Percentiles rank a stretch among this genome's conserved stretches.
Conservation (phyloP, 2,888 invertebrate genomes). For the Epiperipatus broadwayi region DNA sequence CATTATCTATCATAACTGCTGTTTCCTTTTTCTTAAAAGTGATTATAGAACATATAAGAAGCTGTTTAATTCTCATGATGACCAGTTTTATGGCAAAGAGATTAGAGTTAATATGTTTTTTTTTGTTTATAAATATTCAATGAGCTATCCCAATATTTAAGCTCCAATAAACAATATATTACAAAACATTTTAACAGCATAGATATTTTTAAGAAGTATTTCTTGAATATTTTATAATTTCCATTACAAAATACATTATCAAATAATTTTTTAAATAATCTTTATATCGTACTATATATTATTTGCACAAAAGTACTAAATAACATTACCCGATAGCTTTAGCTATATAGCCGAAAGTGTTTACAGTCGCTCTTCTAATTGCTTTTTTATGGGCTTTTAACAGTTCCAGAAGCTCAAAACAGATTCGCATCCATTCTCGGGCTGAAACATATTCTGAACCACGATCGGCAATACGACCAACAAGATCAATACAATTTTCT, state of each 20-base stretch:
- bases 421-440: constrained; percentile 99
- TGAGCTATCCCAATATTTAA: too few species aligned
- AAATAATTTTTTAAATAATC: background rate
- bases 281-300: background rate
- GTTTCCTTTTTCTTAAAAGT: too few species aligned
- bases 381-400: constrained; percentile 98
- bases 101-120: too few species aligned
- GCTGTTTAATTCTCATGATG: too few species aligned
- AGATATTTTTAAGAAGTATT: background rate
- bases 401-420: constrained; percentile 87
- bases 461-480: constrained; percentile 93
- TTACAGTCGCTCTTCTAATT: constrained; percentile 91
- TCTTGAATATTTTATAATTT: constrained; percentile 3
- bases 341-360: constrained; percentile 98
- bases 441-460: constrained; percentile 98
- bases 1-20: too few species aligned
- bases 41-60: too few species aligned
- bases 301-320: background rate
- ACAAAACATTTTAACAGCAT: constrained; percentile 1
- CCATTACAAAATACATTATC: too few species aligned
- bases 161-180: background rate
- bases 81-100: too few species aligned
- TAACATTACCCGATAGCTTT: constrained; percentile 74
- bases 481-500: constrained; percentile 92
- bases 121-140: too few species aligned